Percentiles rank a stretch among this genome's conserved stretches.
phyloP scores from a whole-genome alignment of 2,888 invertebrate genomes.

The Eurytoma adleriae region DNA sequence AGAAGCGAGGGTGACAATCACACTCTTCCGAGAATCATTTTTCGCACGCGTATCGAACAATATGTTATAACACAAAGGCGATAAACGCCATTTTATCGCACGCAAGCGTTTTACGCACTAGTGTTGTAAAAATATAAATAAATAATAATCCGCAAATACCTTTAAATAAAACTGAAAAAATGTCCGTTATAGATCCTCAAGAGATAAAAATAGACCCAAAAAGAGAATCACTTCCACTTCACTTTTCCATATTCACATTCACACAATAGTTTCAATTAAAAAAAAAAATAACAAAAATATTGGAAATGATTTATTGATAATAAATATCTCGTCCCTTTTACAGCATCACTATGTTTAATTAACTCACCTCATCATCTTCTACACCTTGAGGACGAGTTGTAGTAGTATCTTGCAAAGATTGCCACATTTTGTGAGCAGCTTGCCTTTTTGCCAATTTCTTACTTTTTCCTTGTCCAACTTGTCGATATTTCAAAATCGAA shows the following conservation, averaged over 20 bases:
- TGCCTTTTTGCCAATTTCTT: conserved; percentile 98
- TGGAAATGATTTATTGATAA: not conserved
- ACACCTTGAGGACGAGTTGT: conserved; percentile 84
- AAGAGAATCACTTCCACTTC: conserved; percentile 74
- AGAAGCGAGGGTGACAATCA: too few relatives aligned
- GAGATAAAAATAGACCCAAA: conserved; percentile 63
- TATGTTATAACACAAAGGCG: too few relatives aligned
- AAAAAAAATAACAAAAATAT: conserved; percentile 2
- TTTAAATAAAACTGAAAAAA: conserved; percentile 38
- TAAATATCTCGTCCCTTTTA: too few relatives aligned
- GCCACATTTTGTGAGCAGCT: conserved; percentile 97
- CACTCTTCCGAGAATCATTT: too few relatives aligned
- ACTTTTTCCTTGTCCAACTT: conserved; percentile 93
- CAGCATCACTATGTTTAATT: not conserved
- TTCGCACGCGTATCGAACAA: too few relatives aligned
- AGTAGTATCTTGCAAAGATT: conserved; percentile 86
- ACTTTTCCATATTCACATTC: conserved; percentile 62
- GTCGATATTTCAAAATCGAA: conserved; percentile 89
- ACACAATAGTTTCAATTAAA: conserved; percentile 25
- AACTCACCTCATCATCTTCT: conserved; percentile 84
- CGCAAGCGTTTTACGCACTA: too few relatives aligned
- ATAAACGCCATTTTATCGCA: too few relatives aligned
- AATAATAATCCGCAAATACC: conserved; percentile 27
- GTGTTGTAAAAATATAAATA: not conserved
- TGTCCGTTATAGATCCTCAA: conserved; percentile 74